Base-by-base conservation (phyloP, 2,797 vertebrate species). In the Gymnoscopelus braueri region DNA sequence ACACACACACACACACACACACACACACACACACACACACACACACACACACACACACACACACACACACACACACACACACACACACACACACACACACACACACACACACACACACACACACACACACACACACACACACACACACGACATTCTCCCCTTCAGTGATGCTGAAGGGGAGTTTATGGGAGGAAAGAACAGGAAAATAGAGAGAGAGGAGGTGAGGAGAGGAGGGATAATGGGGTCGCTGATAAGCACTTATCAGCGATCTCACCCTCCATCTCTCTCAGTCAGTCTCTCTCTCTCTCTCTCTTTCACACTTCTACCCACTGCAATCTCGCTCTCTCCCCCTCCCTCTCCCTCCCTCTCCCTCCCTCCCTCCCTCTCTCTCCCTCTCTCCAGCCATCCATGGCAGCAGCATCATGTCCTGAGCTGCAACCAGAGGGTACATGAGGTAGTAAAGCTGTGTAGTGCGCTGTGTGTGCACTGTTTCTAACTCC, bases 1-100 rank as follows among this genome's bases (percentile, higher is more conserved):
- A 5, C n/a, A 48, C 15, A 23, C 39, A 14, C 26, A 12, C 13
- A 9, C 44, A 48, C 15, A 49, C 55, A 58, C 56, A 60, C 58
- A 44, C 58, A 47, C 32, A 60, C 58, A 12, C 35, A 47, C 58
- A 47, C 58, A 19, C 19, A 19, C 19, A 23, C 39, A 61, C 3
- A 1, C 10, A 24, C 3, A 5, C n/a, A 48, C 15, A 23, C 39
- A 14, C 26, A 12, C 13, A 9, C 44, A 48, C 15, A 49, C 55
- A 58, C 56, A 60, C 58, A 44, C 58, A 47, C 32, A 60, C 58
- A 12, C 35, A 47, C 58, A 47, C 58, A 47, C 35, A 44, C 32
- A 60, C 58, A 32, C 55, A 58, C 55, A 32, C 49, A 50, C 49
- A 14, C 49, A 50, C 49, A 14, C 49, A 50, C 49, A 14, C 49